A percentile compares a stretch with the other conserved stretches of the same genome.
Evolutionary conservation across 2,797 vertebrate genomes (phyloP).

Genomic region (Macropodus opercularis): DNA sequence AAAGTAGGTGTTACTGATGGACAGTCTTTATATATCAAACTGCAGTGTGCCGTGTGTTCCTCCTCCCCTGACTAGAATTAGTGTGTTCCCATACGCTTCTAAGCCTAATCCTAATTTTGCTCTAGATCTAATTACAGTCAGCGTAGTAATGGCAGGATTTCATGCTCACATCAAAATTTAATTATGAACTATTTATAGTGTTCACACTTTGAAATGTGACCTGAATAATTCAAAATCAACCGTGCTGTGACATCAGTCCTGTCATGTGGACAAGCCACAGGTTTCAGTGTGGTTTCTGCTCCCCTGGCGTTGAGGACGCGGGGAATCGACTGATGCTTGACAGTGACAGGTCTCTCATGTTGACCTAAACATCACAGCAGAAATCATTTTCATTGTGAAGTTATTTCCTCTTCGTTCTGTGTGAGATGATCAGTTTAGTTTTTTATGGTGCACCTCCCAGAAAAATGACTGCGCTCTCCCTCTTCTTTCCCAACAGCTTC

Average conservation of each 20-base stretch:
- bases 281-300: constrained; percentile 15
- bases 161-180: constrained; percentile 67
- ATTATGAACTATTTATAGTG: constrained; percentile 61
- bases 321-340: constrained; percentile 29
- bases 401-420: not conserved
- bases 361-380: constrained; percentile 14
- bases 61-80: constrained; percentile 19
- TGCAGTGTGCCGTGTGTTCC: too few relatives aligned
- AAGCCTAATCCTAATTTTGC: constrained; percentile 44
- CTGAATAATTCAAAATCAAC: constrained; percentile 57
- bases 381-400: constrained; percentile 12
- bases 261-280: constrained; percentile 17
- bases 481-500: constrained; percentile 82
- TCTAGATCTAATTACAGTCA: constrained; percentile 51
- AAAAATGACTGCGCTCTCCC: constrained; percentile 8
- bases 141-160: constrained; percentile 53
- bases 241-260: constrained; percentile 25
- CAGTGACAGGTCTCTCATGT: constrained; percentile 4
- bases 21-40: too few relatives aligned
- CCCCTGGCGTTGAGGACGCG: constrained; percentile 5
- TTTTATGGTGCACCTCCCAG: not conserved
- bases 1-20: too few relatives aligned
- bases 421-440: constrained; percentile 5
- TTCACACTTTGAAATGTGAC: constrained; percentile 60
- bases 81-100: constrained; percentile 11